Evolutionary conservation across 2,113 vertebrate genomes (phyloP).

Genomic region (Limnothrissa miodon): DNA sequence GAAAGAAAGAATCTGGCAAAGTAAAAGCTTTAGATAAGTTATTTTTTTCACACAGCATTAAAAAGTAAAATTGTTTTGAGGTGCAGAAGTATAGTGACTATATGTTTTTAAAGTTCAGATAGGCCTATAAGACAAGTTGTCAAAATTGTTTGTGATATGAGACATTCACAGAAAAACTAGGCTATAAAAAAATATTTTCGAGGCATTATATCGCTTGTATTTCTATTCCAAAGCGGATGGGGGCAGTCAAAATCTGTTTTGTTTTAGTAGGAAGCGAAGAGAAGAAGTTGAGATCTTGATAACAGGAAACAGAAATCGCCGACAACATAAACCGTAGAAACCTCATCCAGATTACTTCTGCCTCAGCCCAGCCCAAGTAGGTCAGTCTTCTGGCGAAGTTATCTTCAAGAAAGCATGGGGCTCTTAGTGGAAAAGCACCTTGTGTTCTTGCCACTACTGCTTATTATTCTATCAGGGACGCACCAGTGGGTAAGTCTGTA

Average conservation of each 20-base stretch:
- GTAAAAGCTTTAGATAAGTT: too few relatives aligned
- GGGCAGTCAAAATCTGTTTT: not conserved
- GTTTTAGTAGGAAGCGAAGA: not conserved
- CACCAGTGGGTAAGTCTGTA: not conserved
- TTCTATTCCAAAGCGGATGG: not conserved
- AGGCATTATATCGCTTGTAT: not conserved
- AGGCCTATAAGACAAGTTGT: too few relatives aligned
- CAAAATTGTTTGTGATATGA: too few relatives aligned
- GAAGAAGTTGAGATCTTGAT: not conserved
- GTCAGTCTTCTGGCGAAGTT: not conserved
- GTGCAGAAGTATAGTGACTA: too few relatives aligned
- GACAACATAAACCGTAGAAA: not conserved
- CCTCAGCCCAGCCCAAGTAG: not conserved
- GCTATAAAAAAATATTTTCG: too few relatives aligned
- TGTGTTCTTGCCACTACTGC: not conserved
- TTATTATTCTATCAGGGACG: not conserved
- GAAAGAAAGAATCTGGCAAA: too few relatives aligned
- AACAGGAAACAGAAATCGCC: constrained; percentile 11
- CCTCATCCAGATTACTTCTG: too few relatives aligned
- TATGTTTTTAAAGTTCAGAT: too few relatives aligned
- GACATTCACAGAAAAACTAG: too few relatives aligned
- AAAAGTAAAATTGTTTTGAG: too few relatives aligned
- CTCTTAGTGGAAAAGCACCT: not conserved
- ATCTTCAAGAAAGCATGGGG: not conserved
- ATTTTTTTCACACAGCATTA: too few relatives aligned